Conservation (phyloP, 2,797 vertebrate genomes). For the Borostomias antarcticus region DNA sequence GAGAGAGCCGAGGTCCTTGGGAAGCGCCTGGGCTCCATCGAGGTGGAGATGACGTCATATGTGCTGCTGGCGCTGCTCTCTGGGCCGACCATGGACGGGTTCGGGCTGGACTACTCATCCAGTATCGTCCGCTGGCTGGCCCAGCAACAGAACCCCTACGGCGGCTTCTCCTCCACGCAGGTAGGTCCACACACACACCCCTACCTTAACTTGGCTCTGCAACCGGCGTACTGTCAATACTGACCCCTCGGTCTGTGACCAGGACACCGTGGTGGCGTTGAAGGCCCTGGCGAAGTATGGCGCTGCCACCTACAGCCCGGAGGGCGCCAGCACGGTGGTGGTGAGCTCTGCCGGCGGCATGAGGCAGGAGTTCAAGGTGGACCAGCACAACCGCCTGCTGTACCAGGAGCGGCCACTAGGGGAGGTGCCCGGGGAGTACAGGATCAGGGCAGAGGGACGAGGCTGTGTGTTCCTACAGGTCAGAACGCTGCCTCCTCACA, state of each 20-base stretch:
- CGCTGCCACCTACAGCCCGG: slow-evolving; percentile 70
- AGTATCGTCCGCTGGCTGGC: slow-evolving; percentile 78
- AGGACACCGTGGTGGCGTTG: slow-evolving; percentile 89
- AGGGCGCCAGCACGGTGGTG: slow-evolving; percentile 67
- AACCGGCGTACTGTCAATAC: no score
- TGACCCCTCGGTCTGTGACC: slow-evolving; percentile 15
- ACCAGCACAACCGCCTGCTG: slow-evolving; percentile 80
- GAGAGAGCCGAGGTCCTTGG: slow-evolving; percentile 34
- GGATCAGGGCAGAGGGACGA: slow-evolving; percentile 66
- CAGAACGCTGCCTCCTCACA: slow-evolving; percentile 9
- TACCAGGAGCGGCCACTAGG: slow-evolving; percentile 77
- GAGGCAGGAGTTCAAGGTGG: slow-evolving; percentile 66
- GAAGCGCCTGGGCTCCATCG: slow-evolving; percentile 67
- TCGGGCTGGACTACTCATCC: slow-evolving; percentile 70
- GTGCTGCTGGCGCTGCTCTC: slow-evolving; percentile 80
- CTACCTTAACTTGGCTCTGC: no score
- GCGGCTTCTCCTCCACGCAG: slow-evolving; percentile 89
- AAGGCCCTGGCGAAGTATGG: slow-evolving; percentile 86
- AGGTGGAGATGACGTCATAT: slow-evolving; percentile 85
- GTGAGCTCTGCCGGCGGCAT: slow-evolving; percentile 70
- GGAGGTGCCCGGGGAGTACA: slow-evolving; percentile 70
- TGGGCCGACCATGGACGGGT: slow-evolving; percentile 57
- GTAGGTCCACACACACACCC: slow-evolving; percentile 56
- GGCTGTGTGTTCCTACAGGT: slow-evolving; percentile 85
- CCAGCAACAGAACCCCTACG: slow-evolving; percentile 80